These are phyloP conservation scores for Rhabdomys dilectus DNA, from an alignment of 2,113 vertebrate genomes.

Conservation along the genomic window DNA sequence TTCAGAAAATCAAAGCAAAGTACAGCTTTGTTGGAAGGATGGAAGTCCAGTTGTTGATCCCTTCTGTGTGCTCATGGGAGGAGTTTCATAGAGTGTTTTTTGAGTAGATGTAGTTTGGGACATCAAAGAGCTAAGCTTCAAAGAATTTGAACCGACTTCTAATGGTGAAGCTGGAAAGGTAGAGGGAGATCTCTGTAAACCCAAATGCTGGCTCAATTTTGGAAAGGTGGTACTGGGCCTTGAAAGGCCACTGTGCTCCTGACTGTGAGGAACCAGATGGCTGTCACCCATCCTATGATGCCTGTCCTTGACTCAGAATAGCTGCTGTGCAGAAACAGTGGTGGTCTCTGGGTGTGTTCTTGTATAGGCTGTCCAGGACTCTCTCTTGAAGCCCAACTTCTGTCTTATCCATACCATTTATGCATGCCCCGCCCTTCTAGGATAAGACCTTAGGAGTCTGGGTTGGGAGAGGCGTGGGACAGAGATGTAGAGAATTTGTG, in stretches of 20 bases:
- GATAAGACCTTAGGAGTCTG: background rate
- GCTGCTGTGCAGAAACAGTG: background rate
- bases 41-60: background rate
- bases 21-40: background rate
- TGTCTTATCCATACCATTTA: background rate
- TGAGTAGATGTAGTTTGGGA: background rate
- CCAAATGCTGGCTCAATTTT: background rate
- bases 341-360: background rate
- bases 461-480: background rate
- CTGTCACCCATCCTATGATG: too few relatives aligned
- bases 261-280: background rate
- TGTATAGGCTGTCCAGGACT: background rate
- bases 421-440: background rate
- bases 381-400: background rate
- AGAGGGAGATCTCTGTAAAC: background rate
- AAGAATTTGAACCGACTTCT: background rate
- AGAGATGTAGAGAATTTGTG: background rate
- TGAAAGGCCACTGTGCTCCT: accelerated
- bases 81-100: background rate
- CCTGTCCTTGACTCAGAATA: background rate
- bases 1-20: background rate
- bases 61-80: background rate
- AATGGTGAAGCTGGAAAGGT: background rate
- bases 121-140: too few relatives aligned
- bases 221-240: background rate